Percentiles rank a stretch among this genome's conserved stretches.
Conservation (phyloP, 2,888 invertebrate genomes). For the Craniophora ligustri region DNA sequence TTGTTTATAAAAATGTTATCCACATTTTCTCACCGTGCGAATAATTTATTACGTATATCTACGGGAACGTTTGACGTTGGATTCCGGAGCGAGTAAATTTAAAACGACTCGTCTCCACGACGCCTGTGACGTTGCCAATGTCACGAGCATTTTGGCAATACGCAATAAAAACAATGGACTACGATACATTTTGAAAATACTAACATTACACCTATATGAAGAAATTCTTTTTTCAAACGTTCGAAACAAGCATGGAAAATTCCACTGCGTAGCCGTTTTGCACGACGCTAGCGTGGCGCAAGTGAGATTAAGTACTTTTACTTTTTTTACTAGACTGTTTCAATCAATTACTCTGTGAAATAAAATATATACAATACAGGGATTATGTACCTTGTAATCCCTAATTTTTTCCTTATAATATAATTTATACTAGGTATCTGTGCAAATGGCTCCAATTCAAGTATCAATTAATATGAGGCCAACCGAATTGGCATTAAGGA, state of each 20-base stretch:
- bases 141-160: conserved; percentile 62
- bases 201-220: conserved; percentile 20
- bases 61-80: conserved; percentile 52
- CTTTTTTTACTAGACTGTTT: conserved; percentile 41
- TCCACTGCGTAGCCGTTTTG: conserved; percentile 42
- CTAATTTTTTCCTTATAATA: not conserved
- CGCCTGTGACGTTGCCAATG: conserved; percentile 70
- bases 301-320: conserved; percentile 50
- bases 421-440: not conserved
- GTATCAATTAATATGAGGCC: conserved; percentile 46
- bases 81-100: conserved; percentile 68
- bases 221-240: conserved; percentile 32
- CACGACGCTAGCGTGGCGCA: conserved; percentile 41
- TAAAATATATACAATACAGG: conserved; percentile 7
- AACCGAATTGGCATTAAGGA: conserved; percentile 52
- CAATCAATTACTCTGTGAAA: conserved; percentile 8
- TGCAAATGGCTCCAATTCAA: conserved; percentile 20
- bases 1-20: conserved; percentile 27
- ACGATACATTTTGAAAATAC: conserved; percentile 17
- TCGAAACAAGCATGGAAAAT: conserved; percentile 45
- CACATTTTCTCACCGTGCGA: conserved; percentile 34
- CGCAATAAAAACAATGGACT: conserved; percentile 38
- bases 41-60: conserved; percentile 51
- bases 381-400: not conserved
- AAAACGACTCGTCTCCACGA: conserved; percentile 65